phyloP scores from a whole-genome alignment of 2,113 vertebrate genomes.

The Balaeniceps rex region DNA sequence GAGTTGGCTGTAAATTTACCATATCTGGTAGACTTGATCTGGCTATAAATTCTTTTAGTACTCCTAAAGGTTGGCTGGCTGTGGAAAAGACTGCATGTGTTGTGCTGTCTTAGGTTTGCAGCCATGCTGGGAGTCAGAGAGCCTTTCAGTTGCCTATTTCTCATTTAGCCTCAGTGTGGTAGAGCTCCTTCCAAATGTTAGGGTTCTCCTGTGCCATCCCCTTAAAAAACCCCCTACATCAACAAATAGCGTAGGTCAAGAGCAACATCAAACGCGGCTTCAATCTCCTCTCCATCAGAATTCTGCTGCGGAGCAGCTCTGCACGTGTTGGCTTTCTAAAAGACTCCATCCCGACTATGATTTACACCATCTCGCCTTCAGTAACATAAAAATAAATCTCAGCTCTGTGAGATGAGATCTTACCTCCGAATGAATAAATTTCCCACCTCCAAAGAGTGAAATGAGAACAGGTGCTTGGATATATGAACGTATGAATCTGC shows the following conservation, averaged over 20 bases:
- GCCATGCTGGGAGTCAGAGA: not conserved
- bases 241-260: not conserved
- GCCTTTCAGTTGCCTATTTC: not conserved
- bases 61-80: not conserved
- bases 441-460: not conserved
- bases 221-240: not conserved
- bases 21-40: not conserved
- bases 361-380: not conserved
- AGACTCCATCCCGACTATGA: not conserved
- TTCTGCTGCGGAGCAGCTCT: not conserved
- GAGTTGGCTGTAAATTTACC: conserved; percentile 7
- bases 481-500: not conserved
- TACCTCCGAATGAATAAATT: not conserved
- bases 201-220: not conserved
- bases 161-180: not conserved
- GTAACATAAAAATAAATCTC: conserved; percentile 19
- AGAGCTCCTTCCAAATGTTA: not conserved
- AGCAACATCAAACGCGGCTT: not conserved
- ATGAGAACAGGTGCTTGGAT: not conserved
- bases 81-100: not conserved
- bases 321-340: not conserved
- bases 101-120: not conserved
- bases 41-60: not conserved
- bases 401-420: not conserved
- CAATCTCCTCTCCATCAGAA: not conserved